phyloP scores from a whole-genome alignment of 2,113 vertebrate genomes.

The Rousettus leschenaultii region DNA sequence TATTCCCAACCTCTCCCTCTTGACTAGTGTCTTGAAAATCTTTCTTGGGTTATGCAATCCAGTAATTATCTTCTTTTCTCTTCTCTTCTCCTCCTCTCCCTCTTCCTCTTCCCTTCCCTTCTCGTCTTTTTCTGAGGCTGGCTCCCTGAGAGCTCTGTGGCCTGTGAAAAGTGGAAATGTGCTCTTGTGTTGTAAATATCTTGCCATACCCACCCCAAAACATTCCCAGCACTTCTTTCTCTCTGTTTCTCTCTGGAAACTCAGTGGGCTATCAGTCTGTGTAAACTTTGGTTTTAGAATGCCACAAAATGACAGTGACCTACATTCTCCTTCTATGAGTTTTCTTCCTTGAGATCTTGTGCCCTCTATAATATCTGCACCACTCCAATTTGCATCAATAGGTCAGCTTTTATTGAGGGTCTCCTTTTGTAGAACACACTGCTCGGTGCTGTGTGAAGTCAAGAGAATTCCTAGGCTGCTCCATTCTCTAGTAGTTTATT shows the following conservation, averaged over 20 bases:
- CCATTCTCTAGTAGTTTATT: background rate
- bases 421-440: background rate
- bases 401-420: background rate
- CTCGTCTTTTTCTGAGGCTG: background rate
- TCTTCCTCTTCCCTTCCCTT: too few species aligned
- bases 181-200: background rate
- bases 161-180: background rate
- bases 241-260: background rate
- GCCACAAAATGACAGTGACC: background rate
- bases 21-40: background rate
- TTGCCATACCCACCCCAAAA: background rate
- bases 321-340: background rate
- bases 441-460: background rate
- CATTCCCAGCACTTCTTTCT: background rate
- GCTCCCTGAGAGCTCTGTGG: background rate
- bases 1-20: background rate
- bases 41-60: background rate
- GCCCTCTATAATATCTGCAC: accelerated
- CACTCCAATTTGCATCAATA: background rate
- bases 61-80: background rate
- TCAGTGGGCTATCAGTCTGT: background rate
- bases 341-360: background rate
- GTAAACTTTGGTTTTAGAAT: background rate
- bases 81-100: too few species aligned
- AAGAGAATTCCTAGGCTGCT: background rate